phyloP scores from a whole-genome alignment of 2,888 invertebrate genomes.

The Epinotia bilunana region DNA sequence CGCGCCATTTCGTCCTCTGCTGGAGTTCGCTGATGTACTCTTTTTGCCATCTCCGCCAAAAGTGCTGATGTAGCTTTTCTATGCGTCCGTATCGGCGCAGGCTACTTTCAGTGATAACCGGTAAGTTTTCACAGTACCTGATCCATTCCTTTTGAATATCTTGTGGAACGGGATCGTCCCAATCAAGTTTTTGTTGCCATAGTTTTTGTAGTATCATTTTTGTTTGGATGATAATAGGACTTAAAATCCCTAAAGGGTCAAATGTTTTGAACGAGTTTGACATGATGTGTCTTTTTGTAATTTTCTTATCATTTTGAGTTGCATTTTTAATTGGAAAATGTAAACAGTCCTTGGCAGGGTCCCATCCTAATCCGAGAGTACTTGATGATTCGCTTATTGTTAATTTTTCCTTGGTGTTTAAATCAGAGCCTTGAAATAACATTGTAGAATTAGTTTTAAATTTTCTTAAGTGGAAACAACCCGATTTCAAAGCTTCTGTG shows the following conservation, averaged over 20 bases:
- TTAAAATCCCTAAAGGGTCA: too few relatives aligned
- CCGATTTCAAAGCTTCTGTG: constrained; percentile 26
- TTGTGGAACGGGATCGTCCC: constrained; percentile 29
- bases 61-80: constrained; percentile 6
- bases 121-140: constrained; percentile 11
- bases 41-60: not conserved
- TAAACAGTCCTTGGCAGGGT: too few relatives aligned
- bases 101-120: not conserved
- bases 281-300: too few relatives aligned
- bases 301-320: too few relatives aligned
- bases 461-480: constrained; percentile 20
- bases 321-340: too few relatives aligned
- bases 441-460: constrained; percentile 39
- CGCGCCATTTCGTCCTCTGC: constrained; percentile 9
- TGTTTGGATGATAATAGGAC: too few relatives aligned
- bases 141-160: constrained; percentile 32
- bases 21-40: not conserved
- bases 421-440: constrained; percentile 33
- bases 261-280: too few relatives aligned
- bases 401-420: constrained; percentile 39
- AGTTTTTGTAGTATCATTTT: too few relatives aligned
- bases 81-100: not conserved
- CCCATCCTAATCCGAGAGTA: constrained; percentile 44
- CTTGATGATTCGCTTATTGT: constrained; percentile 48
- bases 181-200: too few relatives aligned